Conservation (phyloP, 2,888 invertebrate species). For the Drosophila limbata region DNA sequence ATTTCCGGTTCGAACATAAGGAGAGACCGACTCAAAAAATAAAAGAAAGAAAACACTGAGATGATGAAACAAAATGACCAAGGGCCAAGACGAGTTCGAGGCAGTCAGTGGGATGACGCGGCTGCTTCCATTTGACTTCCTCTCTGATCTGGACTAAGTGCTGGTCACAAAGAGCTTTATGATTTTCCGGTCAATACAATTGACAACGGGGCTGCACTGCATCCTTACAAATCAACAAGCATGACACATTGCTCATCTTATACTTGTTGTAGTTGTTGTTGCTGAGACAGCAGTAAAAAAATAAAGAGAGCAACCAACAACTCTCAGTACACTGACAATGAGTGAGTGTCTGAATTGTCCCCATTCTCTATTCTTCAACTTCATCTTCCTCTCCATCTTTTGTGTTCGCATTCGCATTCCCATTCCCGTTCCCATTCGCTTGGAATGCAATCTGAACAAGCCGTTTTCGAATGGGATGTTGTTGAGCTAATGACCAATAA, state of each 20-base stretch:
- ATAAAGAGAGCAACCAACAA: slow-evolving; percentile 11
- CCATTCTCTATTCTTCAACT: slow-evolving; percentile 18
- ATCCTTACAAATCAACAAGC: slow-evolving; percentile 82
- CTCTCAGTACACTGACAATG: slow-evolving; percentile 52
- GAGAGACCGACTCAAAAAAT: slow-evolving; percentile 12
- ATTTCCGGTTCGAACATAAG: slow-evolving; percentile 62
- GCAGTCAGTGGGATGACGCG: slow-evolving; percentile 54
- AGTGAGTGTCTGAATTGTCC: slow-evolving; percentile 46
- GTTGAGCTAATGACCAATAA: slow-evolving; percentile 63
- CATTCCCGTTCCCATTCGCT: neutral
- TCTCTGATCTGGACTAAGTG: slow-evolving; percentile 25
- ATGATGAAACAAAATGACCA: slow-evolving; percentile 50
- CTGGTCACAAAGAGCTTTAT: slow-evolving; percentile 77
- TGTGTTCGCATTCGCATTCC: neutral
- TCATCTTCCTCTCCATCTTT: slow-evolving; percentile 13
- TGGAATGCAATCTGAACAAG: slow-evolving; percentile 37
- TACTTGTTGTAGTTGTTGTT: slow-evolving; percentile 23
- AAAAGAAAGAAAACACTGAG: slow-evolving; percentile 6
- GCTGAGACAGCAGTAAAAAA: slow-evolving; percentile 72
- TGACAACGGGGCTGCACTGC: slow-evolving; percentile 56
- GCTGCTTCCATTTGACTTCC: slow-evolving; percentile 56
- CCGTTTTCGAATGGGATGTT: slow-evolving; percentile 18
- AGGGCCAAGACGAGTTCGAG: slow-evolving; percentile 14
- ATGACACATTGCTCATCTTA: slow-evolving; percentile 73
- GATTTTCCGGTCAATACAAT: slow-evolving; percentile 82